These are phyloP conservation scores for Cheilosia grossa DNA, from an alignment of 2,888 invertebrate genomes.

Conservation along the genomic window DNA sequence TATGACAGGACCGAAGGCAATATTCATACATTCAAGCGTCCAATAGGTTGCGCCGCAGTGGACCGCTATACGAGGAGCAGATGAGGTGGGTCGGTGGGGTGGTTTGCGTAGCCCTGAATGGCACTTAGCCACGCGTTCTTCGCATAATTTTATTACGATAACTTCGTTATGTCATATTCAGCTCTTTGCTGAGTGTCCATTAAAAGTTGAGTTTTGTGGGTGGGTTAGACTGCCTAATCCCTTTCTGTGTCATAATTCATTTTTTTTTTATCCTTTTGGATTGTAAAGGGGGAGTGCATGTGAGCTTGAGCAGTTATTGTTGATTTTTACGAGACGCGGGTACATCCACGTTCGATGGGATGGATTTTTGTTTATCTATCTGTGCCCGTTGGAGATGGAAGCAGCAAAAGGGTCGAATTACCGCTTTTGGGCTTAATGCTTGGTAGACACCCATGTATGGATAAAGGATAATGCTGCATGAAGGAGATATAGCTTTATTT, in stretches of 20 bases:
- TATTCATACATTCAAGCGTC: constrained; percentile 47
- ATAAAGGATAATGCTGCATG: constrained; percentile 17
- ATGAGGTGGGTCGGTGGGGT: constrained; percentile 20
- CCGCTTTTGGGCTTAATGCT: constrained; percentile 17
- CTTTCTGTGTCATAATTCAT: constrained; percentile 63
- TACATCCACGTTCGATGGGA: constrained; percentile 23
- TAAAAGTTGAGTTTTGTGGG: constrained; percentile 72
- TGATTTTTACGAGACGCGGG: constrained; percentile 26
- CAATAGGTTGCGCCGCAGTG: constrained; percentile 8
- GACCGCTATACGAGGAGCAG: neutral
- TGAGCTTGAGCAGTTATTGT: constrained; percentile 20
- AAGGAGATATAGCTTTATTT: neutral
- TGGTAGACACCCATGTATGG: constrained; percentile 1
- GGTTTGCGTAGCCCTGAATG: constrained; percentile 52
- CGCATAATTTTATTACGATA: constrained; percentile 72
- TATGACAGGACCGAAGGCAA: constrained; percentile 10
- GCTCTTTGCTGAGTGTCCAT: constrained; percentile 67
- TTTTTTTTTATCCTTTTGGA: constrained; percentile 22
- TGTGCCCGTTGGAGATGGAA: constrained; percentile 3
- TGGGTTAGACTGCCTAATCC: constrained; percentile 57
- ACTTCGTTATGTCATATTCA: constrained; percentile 73
- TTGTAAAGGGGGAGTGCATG: neutral
- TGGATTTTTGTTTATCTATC: constrained; percentile 55
- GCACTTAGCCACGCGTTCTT: constrained; percentile 74
- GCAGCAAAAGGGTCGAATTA: constrained; percentile 54